Percentiles rank a stretch among this genome's conserved stretches.
Evolutionary conservation across 2,888 invertebrate genomes (phyloP).

Genomic region (Ischnura elegans): DNA sequence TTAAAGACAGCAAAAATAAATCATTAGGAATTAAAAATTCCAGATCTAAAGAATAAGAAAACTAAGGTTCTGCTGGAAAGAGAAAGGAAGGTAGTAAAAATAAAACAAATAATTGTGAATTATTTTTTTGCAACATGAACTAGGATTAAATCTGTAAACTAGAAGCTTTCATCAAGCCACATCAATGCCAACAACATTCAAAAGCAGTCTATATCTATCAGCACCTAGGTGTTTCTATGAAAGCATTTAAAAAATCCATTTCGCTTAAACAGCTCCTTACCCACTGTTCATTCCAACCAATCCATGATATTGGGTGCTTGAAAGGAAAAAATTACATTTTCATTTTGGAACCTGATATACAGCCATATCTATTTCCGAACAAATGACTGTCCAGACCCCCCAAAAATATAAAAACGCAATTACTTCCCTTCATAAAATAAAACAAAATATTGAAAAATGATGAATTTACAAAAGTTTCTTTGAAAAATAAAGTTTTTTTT

Average conservation of each 20-base stretch:
- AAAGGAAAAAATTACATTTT: slow-evolving; percentile 73
- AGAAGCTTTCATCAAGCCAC: background rate
- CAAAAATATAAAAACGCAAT: too few relatives aligned
- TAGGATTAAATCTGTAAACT: background rate
- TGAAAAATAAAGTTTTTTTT: too few relatives aligned
- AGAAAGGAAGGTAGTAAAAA: background rate
- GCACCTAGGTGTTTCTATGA: background rate
- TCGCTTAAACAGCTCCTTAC: slow-evolving; percentile 76
- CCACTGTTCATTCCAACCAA: slow-evolving; percentile 79
- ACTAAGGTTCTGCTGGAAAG: background rate
- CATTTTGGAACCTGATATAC: background rate
- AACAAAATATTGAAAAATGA: too few relatives aligned
- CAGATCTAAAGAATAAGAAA: background rate
- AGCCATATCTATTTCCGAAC: background rate
- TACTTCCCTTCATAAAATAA: too few relatives aligned
- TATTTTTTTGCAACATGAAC: too few relatives aligned
- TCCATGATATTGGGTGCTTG: slow-evolving; percentile 80
- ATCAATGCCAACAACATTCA: background rate
- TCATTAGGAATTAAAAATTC: background rate
- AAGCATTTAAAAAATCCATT: background rate
- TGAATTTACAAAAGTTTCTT: too few relatives aligned
- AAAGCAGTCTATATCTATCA: background rate
- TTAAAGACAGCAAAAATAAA: background rate
- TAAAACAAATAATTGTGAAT: too few relatives aligned
- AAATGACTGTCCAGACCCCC: too few relatives aligned